phyloP scores from a whole-genome alignment of 2,113 vertebrate species.

The Sapajus apella region DNA sequence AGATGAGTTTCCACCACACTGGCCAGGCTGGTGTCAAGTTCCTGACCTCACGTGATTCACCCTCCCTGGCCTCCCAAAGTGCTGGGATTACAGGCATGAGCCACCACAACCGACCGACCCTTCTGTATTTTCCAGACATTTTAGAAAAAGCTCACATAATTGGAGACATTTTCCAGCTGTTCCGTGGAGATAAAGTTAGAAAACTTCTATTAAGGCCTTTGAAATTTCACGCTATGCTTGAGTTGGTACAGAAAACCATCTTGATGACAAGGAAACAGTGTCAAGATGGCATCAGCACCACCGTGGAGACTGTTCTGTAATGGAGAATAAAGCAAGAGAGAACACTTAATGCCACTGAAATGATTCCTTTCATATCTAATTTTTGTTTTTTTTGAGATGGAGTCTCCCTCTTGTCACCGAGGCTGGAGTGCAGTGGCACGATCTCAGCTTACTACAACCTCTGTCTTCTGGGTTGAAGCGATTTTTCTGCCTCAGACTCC shows the following conservation, averaged over 20 bases:
- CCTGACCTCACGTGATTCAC: no score
- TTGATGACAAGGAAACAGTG: constrained; percentile 19
- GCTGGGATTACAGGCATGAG: no score
- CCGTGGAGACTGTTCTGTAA: neutral
- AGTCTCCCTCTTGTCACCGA: no score
- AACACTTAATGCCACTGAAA: neutral
- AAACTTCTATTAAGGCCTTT: constrained; percentile 51
- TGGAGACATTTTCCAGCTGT: constrained; percentile 50
- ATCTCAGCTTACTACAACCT: no score
- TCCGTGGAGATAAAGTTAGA: constrained; percentile 36
- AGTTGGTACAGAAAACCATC: neutral
- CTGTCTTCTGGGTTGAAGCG: no score
- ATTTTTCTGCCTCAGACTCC: no score
- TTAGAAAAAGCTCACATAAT: constrained; percentile 49
- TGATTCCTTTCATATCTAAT: neutral
- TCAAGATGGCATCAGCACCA: neutral
- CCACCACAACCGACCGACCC: neutral
- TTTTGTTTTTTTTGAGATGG: no score
- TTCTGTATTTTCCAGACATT: constrained; percentile 42
- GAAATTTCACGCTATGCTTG: constrained; percentile 39
- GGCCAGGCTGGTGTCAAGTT: no score
- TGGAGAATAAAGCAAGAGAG: neutral
- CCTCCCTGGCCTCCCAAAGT: no score
- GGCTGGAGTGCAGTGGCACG: no score
- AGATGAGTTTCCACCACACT: no score